Percentiles rank a stretch among this genome's conserved stretches.
Conservation (phyloP, 2,797 vertebrate species). For the Aplochiton taeniatus region DNA sequence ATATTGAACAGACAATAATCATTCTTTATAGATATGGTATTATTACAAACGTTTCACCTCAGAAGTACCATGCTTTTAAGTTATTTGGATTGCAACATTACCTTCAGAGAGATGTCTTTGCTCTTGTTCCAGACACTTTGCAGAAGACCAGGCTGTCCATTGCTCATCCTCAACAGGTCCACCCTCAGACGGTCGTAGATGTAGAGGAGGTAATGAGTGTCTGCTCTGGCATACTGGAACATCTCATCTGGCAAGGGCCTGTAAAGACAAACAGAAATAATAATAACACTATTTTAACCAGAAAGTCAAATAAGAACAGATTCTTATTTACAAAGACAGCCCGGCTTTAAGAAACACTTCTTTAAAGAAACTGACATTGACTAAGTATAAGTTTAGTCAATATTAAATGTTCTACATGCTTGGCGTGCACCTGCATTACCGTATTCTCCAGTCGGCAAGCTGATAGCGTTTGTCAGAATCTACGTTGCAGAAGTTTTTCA, state of each 20-base stretch:
- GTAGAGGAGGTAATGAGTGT: constrained; percentile 96
- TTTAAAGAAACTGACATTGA: no score
- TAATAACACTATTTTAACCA: no score
- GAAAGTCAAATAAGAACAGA: no score
- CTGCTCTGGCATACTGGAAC: constrained; percentile 86
- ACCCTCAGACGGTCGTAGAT: constrained; percentile 87
- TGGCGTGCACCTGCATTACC: constrained; percentile 71
- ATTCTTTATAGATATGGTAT: no score
- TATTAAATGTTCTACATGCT: no score
- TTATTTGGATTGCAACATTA: constrained; percentile 42
- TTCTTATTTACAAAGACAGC: no score
- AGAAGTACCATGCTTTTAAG: not conserved
- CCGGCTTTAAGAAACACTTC: no score
- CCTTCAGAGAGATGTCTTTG: constrained; percentile 90
- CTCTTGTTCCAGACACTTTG: constrained; percentile 91
- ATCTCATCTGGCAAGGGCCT: constrained; percentile 94
- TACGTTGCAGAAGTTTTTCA: constrained; percentile 85
- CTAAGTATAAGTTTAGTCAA: no score
- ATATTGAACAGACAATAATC: no score
- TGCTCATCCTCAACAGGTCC: constrained; percentile 81
- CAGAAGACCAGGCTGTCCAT: constrained; percentile 79
- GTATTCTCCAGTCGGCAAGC: constrained; percentile 96
- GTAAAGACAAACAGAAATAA: not conserved
- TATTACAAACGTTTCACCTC: no score
- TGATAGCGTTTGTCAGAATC: constrained; percentile 93